Conservation (phyloP, 1,140 invertebrate genomes). For the Cydia pomonella region DNA sequence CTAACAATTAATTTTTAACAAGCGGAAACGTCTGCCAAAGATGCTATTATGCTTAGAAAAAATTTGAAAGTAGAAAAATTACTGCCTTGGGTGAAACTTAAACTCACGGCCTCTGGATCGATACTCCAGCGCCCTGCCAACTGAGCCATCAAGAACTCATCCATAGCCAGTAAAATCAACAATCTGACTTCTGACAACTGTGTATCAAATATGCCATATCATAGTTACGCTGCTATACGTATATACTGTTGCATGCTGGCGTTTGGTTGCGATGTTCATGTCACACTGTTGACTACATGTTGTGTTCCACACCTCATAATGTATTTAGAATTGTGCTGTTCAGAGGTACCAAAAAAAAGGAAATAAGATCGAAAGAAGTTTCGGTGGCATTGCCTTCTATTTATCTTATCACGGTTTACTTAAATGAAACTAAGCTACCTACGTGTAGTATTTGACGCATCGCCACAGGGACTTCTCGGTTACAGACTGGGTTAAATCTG, state of each 20-base stretch:
- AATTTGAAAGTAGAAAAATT: no score
- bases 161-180: no score
- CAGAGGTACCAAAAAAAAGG: neutral
- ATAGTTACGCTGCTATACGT: conserved; percentile 34
- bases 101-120: no score
- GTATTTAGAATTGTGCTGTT: conserved; percentile 27
- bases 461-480: neutral
- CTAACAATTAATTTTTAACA: no score
- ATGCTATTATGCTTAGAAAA: no score
- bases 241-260: conserved; percentile 19
- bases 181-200: no score
- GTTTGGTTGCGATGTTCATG: conserved; percentile 18
- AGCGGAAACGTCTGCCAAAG: no score
- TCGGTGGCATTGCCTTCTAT: neutral
- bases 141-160: no score
- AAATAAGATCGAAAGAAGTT: neutral
- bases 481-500: neutral
- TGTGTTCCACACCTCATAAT: conserved; percentile 21
- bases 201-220: neutral
- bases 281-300: conserved; percentile 25
- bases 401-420: neutral
- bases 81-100: no score
- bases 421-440: neutral
- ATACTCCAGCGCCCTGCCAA: no score
- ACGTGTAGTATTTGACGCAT: neutral